Evolutionary conservation across 2,888 invertebrate species (phyloP), one percentile per base, ranked within the genome.

Genomic region (Nomada hirtipes): DNA sequence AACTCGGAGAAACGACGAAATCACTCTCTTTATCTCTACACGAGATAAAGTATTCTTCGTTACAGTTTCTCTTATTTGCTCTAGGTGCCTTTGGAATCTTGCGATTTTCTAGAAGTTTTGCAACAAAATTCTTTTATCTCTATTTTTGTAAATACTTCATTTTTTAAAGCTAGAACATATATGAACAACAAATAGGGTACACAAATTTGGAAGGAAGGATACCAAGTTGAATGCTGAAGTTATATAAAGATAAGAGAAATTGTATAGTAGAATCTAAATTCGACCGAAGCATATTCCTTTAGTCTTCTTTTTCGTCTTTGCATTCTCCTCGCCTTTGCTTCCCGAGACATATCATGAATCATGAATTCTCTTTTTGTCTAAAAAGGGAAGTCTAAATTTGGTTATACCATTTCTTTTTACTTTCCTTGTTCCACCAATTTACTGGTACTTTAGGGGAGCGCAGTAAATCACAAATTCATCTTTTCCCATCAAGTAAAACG

Each of bases 21-120:
- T 61, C 44, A 47, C 9, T 20, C 20, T 44, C 11, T 61, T 75
- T 61, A 75, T 75, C 69, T 69, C 42, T 61, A 11, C 60, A 2
- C 52, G 52, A 36, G 59, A 50, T 36, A 20, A 44, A 18, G 60
- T 15, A 23, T 61, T 44, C 29, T 47, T 57, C 65, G 18, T 57
- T 47, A 26, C 42, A n/a, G 11, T 26, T 52, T 36, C 23, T n/a
- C 50, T 7, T 4, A 0, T 36, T 36, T 36, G 36, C 36, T 36
- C 36, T 7, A 7, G 7, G 36, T 36, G 36, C 36, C 36, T 7
- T 36, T 36, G 36, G 7, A 36, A 36, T 36, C 36, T 9, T 36
- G 36, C 20, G n/a, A 53, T 53, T 10, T 4, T 29, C 52, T 36
- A 36, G 36, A 36, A 36, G 7, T 36, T 36, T 36, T 36, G 36